A percentile compares a stretch with the other conserved stretches of the same genome.
Conservation (phyloP, 2,113 vertebrate genomes). For the Perca flavescens region DNA sequence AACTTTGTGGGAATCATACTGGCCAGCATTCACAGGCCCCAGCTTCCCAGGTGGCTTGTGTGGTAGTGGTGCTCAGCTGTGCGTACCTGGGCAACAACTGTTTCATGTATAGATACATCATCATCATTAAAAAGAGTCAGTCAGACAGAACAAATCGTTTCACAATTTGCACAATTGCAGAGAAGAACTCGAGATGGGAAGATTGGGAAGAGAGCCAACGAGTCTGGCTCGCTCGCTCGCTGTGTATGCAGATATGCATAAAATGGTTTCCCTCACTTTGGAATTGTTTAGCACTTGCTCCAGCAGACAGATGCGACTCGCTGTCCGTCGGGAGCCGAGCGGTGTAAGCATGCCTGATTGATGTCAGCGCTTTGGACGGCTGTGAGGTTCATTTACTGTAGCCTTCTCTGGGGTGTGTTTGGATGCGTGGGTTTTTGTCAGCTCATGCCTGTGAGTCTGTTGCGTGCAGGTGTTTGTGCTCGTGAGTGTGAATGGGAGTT, state of each 20-base stretch:
- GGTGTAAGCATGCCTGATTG: conserved; percentile 74
- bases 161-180: conserved; percentile 45
- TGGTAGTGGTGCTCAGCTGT: conserved; percentile 55
- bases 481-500: conserved; percentile 7
- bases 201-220: conserved; percentile 44
- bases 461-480: conserved; percentile 56
- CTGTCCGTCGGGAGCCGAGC: conserved; percentile 70
- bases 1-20: conserved; percentile 45
- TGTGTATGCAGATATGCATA: conserved; percentile 60
- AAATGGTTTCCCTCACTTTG: conserved; percentile 70
- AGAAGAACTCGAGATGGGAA: conserved; percentile 41
- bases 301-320: conserved; percentile 75
- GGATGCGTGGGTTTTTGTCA: conserved; percentile 54
- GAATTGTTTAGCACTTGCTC: conserved; percentile 78
- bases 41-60: conserved; percentile 50
- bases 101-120: conserved; percentile 47
- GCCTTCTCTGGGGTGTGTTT: conserved; percentile 68
- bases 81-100: conserved; percentile 34
- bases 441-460: conserved; percentile 43
- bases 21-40: conserved; percentile 45
- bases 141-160: conserved; percentile 51
- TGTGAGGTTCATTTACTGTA: conserved; percentile 79
- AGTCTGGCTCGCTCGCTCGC: conserved; percentile 38
- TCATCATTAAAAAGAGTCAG: conserved; percentile 39
- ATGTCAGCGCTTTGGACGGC: conserved; percentile 77